A percentile compares a stretch with the other conserved stretches of the same genome.
phyloP scores from a whole-genome alignment of 1,140 invertebrate genomes.

The Dreissena polymorpha region DNA sequence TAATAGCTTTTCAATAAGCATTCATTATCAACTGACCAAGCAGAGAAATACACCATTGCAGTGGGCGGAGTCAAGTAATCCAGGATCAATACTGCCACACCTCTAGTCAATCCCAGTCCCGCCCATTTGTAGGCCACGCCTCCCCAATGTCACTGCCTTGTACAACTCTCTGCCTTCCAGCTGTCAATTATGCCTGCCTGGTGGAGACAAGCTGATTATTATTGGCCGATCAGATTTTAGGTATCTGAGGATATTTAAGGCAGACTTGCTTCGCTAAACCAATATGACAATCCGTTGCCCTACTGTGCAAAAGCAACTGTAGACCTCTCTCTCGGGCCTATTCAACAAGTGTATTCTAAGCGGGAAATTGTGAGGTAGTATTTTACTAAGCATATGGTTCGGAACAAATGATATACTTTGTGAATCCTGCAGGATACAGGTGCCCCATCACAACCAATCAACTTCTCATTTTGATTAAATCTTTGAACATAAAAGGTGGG shows the following conservation, averaged over 20 bases:
- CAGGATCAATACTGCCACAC: conserved; percentile 1
- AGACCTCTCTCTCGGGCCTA: not conserved
- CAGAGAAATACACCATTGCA: conserved; percentile 21
- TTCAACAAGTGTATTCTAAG: conserved; percentile 35
- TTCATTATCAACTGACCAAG: conserved; percentile 44
- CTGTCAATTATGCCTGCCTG: conserved; percentile 37
- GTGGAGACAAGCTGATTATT: conserved; percentile 36
- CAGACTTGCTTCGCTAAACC: not conserved
- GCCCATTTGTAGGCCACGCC: conserved; percentile 9
- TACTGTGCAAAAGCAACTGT: not conserved
- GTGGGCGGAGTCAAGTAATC: conserved; percentile 20
- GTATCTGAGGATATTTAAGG: not conserved
- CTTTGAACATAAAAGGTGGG: conserved; percentile 26
- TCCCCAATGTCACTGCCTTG: conserved; percentile 15
- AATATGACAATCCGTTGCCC: not conserved
- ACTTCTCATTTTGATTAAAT: conserved; percentile 32
- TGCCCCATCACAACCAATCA: conserved; percentile 5
- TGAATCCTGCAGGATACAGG: conserved; percentile 23
- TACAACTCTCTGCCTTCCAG: conserved; percentile 8
- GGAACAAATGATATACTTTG: conserved; percentile 14
- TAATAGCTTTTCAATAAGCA: conserved; percentile 52
- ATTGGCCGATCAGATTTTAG: conserved; percentile 30
- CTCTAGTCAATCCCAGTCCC: not conserved
- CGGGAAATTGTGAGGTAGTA: conserved; percentile 14
- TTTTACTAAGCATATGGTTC: conserved; percentile 35